Evolutionary conservation across 2,888 invertebrate species (phyloP).

Genomic region (Drosophila colorata): DNA sequence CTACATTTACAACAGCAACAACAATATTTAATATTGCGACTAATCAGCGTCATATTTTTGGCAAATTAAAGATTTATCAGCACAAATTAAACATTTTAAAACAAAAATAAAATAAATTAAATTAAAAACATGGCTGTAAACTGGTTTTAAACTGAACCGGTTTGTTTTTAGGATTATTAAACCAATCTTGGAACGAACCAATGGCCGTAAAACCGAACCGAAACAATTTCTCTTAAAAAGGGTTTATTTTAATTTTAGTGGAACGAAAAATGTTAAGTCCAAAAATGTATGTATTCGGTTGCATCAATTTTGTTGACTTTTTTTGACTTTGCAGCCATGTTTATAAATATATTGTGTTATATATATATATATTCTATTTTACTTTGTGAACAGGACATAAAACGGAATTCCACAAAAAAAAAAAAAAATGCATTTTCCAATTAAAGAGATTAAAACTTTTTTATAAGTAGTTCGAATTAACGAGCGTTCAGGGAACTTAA

Average conservation of each 20-base stretch:
- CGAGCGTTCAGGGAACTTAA: no score
- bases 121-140: background rate
- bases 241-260: background rate
- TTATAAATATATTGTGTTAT: background rate
- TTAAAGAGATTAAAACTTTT: no score
- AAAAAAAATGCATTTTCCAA: no score
- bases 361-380: background rate
- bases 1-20: slow-evolving; percentile 26
- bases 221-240: background rate
- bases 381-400: no score
- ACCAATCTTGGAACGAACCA: no score
- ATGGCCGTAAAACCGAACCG: no score
- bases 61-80: slow-evolving; percentile 14
- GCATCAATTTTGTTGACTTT: no score
- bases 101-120: slow-evolving; percentile 2
- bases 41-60: slow-evolving; percentile 35
- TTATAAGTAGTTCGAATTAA: no score
- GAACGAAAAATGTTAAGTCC: background rate
- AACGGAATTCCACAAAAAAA: no score
- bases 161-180: no score
- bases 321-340: background rate
- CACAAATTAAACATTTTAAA: background rate
- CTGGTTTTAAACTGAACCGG: no score
- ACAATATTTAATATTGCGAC: slow-evolving; percentile 3
- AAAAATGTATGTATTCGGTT: background rate